phyloP scores from a whole-genome alignment of 2,888 invertebrate genomes.

The Limenitis camilla region DNA sequence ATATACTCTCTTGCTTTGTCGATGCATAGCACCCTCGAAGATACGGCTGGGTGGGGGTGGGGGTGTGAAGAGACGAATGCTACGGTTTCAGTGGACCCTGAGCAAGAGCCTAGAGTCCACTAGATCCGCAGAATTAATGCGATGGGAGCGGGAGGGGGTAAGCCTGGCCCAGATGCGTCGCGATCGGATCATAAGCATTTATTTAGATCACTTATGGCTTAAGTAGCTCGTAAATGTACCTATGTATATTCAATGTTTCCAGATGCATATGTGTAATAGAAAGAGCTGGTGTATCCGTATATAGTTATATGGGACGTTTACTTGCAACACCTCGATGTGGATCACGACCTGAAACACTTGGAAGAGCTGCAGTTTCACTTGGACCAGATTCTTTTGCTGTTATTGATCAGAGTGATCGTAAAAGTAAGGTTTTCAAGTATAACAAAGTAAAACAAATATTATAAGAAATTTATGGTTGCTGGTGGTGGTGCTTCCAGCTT shows the following conservation, averaged over 20 bases:
- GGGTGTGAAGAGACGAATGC: too few species aligned
- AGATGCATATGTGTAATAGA: constrained; percentile 94
- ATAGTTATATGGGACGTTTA: constrained; percentile 94
- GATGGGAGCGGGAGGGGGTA: too few species aligned
- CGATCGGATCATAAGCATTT: too few species aligned
- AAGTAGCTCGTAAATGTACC: background rate
- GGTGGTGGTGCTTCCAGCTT: background rate
- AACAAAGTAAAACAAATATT: background rate
- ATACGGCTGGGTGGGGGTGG: too few species aligned
- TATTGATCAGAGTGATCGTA: constrained; percentile 88
- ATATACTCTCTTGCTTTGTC: too few species aligned
- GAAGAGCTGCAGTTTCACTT: constrained; percentile 83
- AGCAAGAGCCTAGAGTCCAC: too few species aligned
- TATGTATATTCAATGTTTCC: background rate
- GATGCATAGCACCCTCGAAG: too few species aligned
- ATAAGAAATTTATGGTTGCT: background rate
- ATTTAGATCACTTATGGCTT: too few species aligned
- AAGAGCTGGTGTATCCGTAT: constrained; percentile 86
- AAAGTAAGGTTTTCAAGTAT: constrained; percentile 68
- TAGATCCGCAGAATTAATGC: too few species aligned
- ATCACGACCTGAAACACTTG: constrained; percentile 87
- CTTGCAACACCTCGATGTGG: constrained; percentile 90
- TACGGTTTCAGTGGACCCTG: too few species aligned
- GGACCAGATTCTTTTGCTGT: constrained; percentile 91
- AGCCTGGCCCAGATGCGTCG: too few species aligned